phyloP scores from a whole-genome alignment of 2,113 vertebrate genomes.

The Prolemur simus region DNA sequence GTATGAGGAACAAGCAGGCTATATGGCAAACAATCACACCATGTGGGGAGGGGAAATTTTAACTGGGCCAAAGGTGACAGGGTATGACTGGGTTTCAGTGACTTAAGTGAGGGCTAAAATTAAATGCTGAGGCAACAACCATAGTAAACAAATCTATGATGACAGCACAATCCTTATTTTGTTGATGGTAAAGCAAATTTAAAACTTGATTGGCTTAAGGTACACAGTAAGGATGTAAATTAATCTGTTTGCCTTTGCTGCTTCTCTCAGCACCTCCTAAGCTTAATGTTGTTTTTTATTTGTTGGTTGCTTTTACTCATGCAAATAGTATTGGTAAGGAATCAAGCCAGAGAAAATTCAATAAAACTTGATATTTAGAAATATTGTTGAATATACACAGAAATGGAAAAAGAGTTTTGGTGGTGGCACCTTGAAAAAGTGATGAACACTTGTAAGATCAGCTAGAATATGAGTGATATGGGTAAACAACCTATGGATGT shows the following conservation, averaged over 20 bases:
- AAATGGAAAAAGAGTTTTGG: background rate
- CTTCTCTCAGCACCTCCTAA: background rate
- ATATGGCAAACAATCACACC: background rate
- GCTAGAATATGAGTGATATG: background rate
- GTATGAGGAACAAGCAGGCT: background rate
- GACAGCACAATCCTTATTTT: background rate
- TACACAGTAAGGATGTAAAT: background rate
- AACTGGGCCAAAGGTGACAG: background rate
- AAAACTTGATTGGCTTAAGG: background rate
- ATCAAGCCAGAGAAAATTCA: background rate
- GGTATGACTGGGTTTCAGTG: background rate
- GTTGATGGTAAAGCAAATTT: background rate
- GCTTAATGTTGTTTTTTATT: background rate
- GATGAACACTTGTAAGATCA: background rate
- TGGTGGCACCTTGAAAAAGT: background rate
- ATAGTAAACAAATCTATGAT: background rate
- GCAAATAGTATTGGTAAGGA: background rate
- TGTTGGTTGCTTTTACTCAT: background rate
- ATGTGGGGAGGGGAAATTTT: background rate
- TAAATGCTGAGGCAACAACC: background rate
- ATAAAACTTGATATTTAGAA: background rate
- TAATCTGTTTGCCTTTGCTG: background rate
- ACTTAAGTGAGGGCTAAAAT: background rate
- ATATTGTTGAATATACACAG: background rate
- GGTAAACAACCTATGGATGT: background rate